A percentile compares a stretch with the other conserved stretches of the same genome.
Conservation (phyloP, 2,797 vertebrate species). For the Phataginus tetradactyla region DNA sequence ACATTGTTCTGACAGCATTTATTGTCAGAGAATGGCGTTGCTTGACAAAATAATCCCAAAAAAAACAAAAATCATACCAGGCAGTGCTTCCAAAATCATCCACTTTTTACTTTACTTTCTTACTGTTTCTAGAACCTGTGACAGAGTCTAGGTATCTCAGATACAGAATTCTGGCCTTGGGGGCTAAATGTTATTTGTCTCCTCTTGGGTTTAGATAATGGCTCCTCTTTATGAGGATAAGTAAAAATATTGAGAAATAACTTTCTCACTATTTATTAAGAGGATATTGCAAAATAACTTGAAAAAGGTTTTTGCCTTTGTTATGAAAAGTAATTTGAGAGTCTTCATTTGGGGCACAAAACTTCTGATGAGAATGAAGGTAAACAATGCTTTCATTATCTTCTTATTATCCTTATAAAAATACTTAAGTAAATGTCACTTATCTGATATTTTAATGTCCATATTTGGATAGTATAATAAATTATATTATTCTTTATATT, state of each 20-base stretch:
- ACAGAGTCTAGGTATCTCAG: neutral
- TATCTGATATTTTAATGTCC: neutral
- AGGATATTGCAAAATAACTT: neutral
- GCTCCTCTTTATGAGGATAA: neutral
- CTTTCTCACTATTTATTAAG: neutral
- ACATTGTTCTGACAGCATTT: neutral
- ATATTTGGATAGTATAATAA: neutral
- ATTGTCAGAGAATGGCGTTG: neutral
- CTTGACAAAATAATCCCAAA: neutral
- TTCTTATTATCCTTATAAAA: neutral
- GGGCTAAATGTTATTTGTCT: neutral
- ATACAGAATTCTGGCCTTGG: conserved; percentile 43
- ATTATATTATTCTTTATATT: neutral
- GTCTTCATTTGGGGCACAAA: neutral
- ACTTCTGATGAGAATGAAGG: neutral
- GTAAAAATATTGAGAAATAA: neutral
- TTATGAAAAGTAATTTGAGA: neutral
- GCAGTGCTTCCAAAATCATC: neutral
- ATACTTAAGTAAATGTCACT: neutral
- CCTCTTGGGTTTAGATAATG: neutral
- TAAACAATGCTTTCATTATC: neutral
- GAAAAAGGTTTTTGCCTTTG: neutral
- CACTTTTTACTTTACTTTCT: no score
- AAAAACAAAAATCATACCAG: neutral
- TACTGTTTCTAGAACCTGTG: neutral